Evolutionary conservation across 2,888 invertebrate species (phyloP).

Genomic region (Agrotis exclamationis): DNA sequence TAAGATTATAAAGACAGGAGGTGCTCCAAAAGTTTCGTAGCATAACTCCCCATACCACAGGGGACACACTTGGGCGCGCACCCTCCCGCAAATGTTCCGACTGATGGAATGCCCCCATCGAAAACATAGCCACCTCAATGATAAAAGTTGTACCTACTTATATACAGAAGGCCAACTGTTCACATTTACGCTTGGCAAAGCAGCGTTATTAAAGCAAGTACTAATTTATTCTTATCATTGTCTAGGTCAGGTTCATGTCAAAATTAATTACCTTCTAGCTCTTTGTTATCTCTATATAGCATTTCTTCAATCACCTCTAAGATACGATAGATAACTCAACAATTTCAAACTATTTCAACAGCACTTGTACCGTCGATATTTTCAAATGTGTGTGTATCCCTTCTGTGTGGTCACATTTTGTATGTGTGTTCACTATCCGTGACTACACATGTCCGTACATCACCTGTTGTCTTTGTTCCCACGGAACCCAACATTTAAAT

Average conservation of each 20-base stretch:
- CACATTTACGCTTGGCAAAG: neutral
- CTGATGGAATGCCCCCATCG: conserved; percentile 71
- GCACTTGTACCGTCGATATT: neutral
- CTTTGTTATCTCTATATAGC: neutral
- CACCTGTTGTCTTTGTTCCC: conserved; percentile 88
- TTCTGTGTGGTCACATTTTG: conserved; percentile 25
- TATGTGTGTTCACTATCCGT: conserved; percentile 75
- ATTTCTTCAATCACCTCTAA: conserved; percentile 2
- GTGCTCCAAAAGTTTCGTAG: conserved; percentile 33
- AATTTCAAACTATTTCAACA: neutral
- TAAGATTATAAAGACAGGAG: conserved; percentile 29
- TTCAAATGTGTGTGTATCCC: conserved; percentile 16
- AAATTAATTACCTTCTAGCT: conserved; percentile 1
- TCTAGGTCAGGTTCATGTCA: conserved; percentile 8
- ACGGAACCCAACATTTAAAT: conserved; percentile 72
- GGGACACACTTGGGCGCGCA: conserved; percentile 84
- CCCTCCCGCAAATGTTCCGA: conserved; percentile 72
- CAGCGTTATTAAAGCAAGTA: neutral
- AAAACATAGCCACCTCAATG: conserved; percentile 49
- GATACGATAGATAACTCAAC: neutral
- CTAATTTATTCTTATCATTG: conserved; percentile 5
- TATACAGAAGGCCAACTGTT: conserved; percentile 30
- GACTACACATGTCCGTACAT: conserved; percentile 84
- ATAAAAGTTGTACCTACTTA: conserved; percentile 3
- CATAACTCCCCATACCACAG: conserved; percentile 46